Conservation (phyloP, 2,113 vertebrate genomes). For the Crypturellus undulatus region DNA sequence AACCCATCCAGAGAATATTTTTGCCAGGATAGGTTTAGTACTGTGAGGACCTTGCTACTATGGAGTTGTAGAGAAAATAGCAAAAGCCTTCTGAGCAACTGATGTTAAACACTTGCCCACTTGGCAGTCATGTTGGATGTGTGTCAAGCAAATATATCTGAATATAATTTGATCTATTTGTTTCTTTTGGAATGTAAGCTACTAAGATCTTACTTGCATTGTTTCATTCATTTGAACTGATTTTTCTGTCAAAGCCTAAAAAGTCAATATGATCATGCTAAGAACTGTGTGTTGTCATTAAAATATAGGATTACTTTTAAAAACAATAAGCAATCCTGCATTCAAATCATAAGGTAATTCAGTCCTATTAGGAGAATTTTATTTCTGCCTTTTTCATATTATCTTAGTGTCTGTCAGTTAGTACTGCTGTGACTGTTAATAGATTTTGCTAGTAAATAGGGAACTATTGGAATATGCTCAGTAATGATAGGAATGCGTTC, state of each 20-base stretch:
- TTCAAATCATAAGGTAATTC: background rate
- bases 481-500: background rate
- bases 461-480: background rate
- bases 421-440: slow-evolving; percentile 22
- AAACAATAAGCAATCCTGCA: background rate
- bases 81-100: background rate
- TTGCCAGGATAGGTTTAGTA: background rate
- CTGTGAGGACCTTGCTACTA: background rate
- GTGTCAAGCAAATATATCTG: background rate
- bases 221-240: background rate
- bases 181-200: background rate
- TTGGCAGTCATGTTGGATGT: background rate
- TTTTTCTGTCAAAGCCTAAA: background rate
- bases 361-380: background rate
- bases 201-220: background rate
- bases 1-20: background rate
- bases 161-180: background rate
- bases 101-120: background rate
- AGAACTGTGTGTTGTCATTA: background rate
- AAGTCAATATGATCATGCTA: background rate
- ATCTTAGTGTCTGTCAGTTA: background rate
- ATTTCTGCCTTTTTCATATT: background rate
- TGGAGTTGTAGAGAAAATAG: background rate
- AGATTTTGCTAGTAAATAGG: background rate
- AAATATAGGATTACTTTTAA: background rate